These are phyloP conservation scores for Leptocoma aspasia DNA, from an alignment of 2,113 vertebrate species.

Conservation along the genomic window DNA sequence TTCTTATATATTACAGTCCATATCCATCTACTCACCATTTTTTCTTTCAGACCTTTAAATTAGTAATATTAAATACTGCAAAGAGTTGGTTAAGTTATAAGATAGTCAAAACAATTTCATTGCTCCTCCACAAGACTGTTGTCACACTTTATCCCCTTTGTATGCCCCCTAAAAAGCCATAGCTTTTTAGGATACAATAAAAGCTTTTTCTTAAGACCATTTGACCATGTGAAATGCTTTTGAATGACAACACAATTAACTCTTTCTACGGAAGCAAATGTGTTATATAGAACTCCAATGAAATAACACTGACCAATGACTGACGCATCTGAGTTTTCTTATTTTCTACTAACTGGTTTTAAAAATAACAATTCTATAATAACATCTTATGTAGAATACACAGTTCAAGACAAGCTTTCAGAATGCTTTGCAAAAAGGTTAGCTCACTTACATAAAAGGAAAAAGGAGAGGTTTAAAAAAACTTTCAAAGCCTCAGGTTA, in stretches of 20 bases:
- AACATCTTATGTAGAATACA: not conserved
- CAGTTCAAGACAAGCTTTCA: not conserved
- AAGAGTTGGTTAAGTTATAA: not conserved
- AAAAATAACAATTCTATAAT: not conserved
- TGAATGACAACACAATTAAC: not conserved
- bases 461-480: not conserved
- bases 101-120: not conserved
- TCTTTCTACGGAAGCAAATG: not conserved
- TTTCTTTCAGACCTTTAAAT: not conserved
- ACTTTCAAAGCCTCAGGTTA: not conserved
- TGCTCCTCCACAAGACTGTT: not conserved
- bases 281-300: not conserved
- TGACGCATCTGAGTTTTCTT: not conserved
- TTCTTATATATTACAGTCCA: not conserved
- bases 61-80: not conserved
- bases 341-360: not conserved
- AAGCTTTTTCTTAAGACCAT: not conserved
- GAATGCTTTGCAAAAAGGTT: not conserved
- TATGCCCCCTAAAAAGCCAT: not conserved
- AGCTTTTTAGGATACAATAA: not conserved
- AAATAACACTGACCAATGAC: not conserved
- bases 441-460: not conserved
- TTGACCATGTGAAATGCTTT: not conserved
- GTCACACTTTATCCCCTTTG: not conserved
- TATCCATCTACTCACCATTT: not conserved